A percentile compares a stretch with the other conserved stretches of the same genome.
phyloP scores from a whole-genome alignment of 2,888 invertebrate genomes.

The Melinaea marsaeus region DNA sequence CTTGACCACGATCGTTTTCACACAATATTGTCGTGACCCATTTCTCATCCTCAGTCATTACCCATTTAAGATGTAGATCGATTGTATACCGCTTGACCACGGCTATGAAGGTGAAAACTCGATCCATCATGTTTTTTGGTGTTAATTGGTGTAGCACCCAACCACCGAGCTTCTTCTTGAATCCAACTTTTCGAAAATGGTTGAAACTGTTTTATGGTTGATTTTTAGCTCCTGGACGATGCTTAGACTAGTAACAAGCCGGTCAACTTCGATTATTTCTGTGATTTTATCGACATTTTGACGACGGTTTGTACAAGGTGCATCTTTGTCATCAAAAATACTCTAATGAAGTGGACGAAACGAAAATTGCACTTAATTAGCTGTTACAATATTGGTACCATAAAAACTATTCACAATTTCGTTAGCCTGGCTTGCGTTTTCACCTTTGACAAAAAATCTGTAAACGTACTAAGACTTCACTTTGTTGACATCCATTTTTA shows the following conservation, averaged over 20 bases:
- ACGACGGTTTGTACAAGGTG: background rate
- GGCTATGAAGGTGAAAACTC: conserved; percentile 25
- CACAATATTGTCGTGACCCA: conserved; percentile 13
- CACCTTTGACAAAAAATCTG: conserved; percentile 11
- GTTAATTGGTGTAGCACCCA: conserved; percentile 22
- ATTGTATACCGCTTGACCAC: conserved; percentile 24
- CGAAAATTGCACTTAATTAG: conserved; percentile 18
- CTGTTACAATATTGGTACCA: conserved; percentile 13
- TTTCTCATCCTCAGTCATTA: background rate
- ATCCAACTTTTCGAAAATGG: conserved; percentile 23
- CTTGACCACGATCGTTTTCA: conserved; percentile 20
- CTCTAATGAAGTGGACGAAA: conserved; percentile 12
- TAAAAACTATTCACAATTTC: conserved; percentile 11
- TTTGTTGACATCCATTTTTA: background rate
- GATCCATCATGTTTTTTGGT: conserved; percentile 20
- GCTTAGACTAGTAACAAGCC: background rate
- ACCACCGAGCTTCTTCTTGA: conserved; percentile 23
- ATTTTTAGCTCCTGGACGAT: conserved; percentile 14
- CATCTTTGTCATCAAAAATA: conserved; percentile 8
- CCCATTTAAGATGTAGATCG: conserved; percentile 28
- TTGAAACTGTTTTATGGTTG: conserved; percentile 29
- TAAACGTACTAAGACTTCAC: conserved; percentile 9
- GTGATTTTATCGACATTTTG: background rate
- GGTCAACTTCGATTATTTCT: background rate
- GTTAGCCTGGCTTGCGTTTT: conserved; percentile 14